phyloP scores from a whole-genome alignment of 2,888 invertebrate genomes.

The Tortricodes alternella region DNA sequence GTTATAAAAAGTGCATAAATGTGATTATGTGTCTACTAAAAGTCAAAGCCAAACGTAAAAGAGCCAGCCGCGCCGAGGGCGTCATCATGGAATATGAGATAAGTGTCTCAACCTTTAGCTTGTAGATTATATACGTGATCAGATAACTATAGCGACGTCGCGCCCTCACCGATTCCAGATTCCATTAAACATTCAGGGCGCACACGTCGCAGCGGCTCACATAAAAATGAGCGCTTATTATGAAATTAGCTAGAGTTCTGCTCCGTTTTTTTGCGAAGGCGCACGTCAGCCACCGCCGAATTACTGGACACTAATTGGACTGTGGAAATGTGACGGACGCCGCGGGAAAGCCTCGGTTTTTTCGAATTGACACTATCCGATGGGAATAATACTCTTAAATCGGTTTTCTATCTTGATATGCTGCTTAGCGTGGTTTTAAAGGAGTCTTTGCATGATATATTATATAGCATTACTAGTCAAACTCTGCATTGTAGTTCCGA shows the following conservation, averaged over 20 bases:
- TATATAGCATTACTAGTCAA: no score
- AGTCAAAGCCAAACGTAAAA: no score
- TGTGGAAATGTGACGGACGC: conserved; percentile 77
- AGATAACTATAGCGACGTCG: conserved; percentile 47
- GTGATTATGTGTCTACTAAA: no score
- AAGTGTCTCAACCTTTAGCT: conserved; percentile 55
- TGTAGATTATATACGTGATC: conserved; percentile 54
- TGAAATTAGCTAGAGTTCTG: conserved; percentile 76
- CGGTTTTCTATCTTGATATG: conserved; percentile 37
- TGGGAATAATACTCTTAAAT: conserved; percentile 44
- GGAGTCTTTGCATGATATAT: background rate
- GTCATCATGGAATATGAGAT: conserved; percentile 70
- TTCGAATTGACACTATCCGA: conserved; percentile 38
- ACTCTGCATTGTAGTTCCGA: no score
- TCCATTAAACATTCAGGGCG: conserved; percentile 75
- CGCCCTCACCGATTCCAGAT: conserved; percentile 58
- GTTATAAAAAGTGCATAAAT: no score
- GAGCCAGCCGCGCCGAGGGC: conserved; percentile 61
- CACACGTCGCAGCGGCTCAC: conserved; percentile 67
- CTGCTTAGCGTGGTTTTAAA: background rate
- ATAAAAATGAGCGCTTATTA: conserved; percentile 81
- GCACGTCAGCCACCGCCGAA: conserved; percentile 72
- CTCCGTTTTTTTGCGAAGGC: conserved; percentile 67
- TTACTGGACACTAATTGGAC: conserved; percentile 81
- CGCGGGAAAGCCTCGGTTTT: conserved; percentile 59